These are phyloP conservation scores for Corythaeola cristata DNA, from an alignment of 2,113 vertebrate species.

Conservation along the genomic window DNA sequence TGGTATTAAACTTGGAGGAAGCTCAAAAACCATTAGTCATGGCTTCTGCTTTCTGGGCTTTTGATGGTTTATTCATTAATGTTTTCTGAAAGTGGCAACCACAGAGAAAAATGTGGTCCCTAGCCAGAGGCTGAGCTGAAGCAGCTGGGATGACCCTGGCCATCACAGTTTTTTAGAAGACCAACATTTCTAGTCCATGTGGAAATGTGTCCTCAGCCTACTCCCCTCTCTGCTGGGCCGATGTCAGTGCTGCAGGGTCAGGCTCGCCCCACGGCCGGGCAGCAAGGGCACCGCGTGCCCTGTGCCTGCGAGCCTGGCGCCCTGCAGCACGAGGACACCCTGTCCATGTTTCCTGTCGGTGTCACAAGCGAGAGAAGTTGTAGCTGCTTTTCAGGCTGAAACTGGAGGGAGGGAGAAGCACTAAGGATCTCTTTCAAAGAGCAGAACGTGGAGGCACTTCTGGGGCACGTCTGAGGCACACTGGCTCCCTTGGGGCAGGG, in stretches of 20 bases:
- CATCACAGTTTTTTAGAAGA: neutral
- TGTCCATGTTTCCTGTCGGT: accelerated
- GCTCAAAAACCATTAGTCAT: neutral
- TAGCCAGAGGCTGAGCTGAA: neutral
- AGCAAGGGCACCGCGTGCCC: accelerated
- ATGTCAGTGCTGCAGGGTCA: accelerated
- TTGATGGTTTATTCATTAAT: neutral
- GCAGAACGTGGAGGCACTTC: neutral
- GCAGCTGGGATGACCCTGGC: neutral
- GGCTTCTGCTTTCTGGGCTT: neutral
- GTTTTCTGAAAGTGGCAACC: neutral
- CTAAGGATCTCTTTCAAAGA: neutral
- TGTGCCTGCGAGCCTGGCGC: neutral
- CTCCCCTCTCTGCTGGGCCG: neutral
- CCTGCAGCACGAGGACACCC: accelerated
- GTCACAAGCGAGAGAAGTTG: neutral
- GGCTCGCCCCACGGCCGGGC: neutral
- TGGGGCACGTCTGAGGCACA: neutral
- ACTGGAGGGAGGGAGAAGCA: neutral
- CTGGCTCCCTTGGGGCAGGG: neutral
- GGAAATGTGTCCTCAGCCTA: neutral
- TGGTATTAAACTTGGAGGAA: neutral
- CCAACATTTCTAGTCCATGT: neutral
- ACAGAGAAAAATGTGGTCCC: neutral
- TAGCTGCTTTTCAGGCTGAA: neutral